Conservation (phyloP, 2,888 invertebrate species). For the Dasypogon diadema region DNA sequence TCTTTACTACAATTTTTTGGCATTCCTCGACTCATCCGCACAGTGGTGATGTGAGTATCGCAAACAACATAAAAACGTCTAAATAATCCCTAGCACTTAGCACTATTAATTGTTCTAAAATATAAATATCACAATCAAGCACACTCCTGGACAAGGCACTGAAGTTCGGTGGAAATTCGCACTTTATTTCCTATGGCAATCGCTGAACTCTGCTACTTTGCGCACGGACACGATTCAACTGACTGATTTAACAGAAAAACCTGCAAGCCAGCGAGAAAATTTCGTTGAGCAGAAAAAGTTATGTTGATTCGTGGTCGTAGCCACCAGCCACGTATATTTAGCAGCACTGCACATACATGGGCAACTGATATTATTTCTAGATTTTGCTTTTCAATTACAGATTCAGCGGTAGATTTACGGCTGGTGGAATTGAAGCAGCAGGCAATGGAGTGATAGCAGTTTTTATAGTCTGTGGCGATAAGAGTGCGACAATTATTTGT, state of each 20-base stretch:
- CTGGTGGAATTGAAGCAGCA: background rate
- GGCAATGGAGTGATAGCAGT: background rate
- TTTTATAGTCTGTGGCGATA: background rate
- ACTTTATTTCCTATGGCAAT: too few species aligned
- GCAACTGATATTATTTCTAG: background rate
- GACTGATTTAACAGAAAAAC: conserved; percentile 10
- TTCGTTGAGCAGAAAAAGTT: background rate
- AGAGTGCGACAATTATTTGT: background rate
- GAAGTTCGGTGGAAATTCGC: too few species aligned
- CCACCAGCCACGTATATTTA: background rate
- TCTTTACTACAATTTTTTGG: conserved; percentile 66
- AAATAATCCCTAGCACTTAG: background rate
- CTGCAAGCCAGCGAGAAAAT: background rate
- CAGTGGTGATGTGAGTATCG: conserved; percentile 16
- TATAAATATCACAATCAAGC: background rate
- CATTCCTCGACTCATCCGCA: conserved; percentile 66
- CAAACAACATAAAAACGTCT: conserved; percentile 41
- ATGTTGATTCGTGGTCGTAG: background rate
- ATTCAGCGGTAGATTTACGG: conserved; percentile 4
- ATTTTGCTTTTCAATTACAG: background rate
- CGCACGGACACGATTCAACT: conserved; percentile 21
- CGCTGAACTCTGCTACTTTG: background rate
- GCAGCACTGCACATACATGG: background rate
- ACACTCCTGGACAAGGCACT: too few species aligned
- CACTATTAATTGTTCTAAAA: background rate